Base-by-base conservation (phyloP, 2,113 vertebrate species). In the Callithrix jacchus region DNA sequence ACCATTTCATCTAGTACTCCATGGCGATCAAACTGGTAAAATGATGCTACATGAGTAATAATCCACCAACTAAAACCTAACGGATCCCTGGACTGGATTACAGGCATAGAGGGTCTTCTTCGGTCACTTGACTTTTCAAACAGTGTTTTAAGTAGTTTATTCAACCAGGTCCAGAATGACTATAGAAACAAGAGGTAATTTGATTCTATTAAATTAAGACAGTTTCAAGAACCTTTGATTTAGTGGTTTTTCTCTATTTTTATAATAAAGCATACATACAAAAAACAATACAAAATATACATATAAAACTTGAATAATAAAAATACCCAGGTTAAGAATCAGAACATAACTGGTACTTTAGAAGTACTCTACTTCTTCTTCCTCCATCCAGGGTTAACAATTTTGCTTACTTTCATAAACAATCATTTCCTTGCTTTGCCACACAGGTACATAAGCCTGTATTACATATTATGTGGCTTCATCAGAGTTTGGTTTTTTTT, bases 61-160 rank as follows among this genome's bases (percentile, higher is more conserved):
- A 99, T 96, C 99, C 99, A 99, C 99, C 99, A 99, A 54, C 98
- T 99, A 98, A 99, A 99, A 74, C 99, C 99, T 91, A 99, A 20
- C 4, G 99, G 98, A 94, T 99, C 99, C 97, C 99, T 99, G 96
- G 99, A 99, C 49, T 98, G 99, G n/a, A 98, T 82, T 86, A 97
- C 37, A 96, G 97, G 97, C 17, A 82, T 45, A 95, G 96, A 84
- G 4, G 30, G 20, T 64, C 25, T 85, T 98, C 98, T 98, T 91
- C 32, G 94, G 89, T 86, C 91, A 96, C 74, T 97, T 27, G 96
- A 87, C 45, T 20, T 97, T 95, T 98, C 98, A 98, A 98, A 97
- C 32, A 98, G 71, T 61, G 85, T 98, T 83, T 98, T 99, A 70
- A 99, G 97, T 87, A 99, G 87, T 87, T 97, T 98, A 98, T 99